Conservation (phyloP, 2,797 vertebrate genomes). For the Sebastes steindachneri region DNA sequence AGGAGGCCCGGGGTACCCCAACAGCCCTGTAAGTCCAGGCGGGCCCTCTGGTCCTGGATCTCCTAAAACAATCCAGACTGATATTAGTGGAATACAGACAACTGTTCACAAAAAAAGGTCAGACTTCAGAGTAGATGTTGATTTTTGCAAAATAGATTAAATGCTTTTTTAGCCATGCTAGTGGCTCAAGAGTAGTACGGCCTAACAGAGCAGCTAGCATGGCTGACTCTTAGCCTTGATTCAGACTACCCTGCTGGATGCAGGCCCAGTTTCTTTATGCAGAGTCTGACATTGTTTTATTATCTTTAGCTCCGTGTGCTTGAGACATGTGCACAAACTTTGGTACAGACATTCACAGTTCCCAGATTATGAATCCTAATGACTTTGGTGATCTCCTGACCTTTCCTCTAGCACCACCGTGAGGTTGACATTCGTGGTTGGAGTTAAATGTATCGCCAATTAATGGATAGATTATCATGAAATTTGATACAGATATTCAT, state of each 20-base stretch:
- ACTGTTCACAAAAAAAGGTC: background rate
- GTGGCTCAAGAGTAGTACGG: background rate
- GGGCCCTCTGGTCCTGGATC: conserved; percentile 89
- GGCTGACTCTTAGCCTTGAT: too few species aligned
- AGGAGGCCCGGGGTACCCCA: conserved; percentile 88
- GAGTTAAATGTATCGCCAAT: background rate
- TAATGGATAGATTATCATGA: background rate
- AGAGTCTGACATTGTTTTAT: background rate
- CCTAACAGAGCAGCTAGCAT: too few species aligned
- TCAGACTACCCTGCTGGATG: too few species aligned
- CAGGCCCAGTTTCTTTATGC: too few species aligned
- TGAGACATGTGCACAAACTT: too few species aligned
- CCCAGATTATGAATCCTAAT: too few species aligned
- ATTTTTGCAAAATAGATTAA: background rate
- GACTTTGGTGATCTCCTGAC: too few species aligned
- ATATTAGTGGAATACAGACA: background rate
- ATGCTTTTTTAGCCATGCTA: background rate
- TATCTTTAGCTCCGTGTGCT: background rate
- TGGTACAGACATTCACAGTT: too few species aligned
- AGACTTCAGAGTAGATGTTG: background rate
- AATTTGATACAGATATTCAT: background rate
- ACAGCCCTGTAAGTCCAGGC: conserved; percentile 84
- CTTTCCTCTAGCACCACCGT: too few species aligned
- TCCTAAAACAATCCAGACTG: conserved; percentile 78
- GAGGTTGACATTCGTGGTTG: too few species aligned